Percentiles rank a stretch among this genome's conserved stretches.
Evolutionary conservation across 2,888 invertebrate species (phyloP).

Genomic region (Mythimna lalbum): DNA sequence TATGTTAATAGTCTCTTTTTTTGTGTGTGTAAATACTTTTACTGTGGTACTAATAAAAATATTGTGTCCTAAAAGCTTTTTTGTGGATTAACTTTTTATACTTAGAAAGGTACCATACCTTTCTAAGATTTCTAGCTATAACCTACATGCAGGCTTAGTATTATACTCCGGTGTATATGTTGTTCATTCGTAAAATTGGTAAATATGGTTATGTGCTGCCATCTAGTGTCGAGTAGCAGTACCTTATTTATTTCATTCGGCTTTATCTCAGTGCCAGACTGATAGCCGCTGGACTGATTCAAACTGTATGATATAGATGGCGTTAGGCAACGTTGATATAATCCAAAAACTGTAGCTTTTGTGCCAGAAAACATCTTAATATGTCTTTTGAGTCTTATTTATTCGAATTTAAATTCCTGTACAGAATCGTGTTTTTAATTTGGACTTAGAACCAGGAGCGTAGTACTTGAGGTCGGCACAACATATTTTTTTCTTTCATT

Average conservation of each 20-base stretch:
- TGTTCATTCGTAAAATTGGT: not conserved
- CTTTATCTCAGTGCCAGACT: not conserved
- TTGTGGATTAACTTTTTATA: not conserved
- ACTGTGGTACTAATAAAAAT: not conserved
- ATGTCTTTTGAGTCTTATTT: too few species aligned
- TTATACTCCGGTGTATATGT: too few species aligned
- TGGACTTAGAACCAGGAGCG: not conserved
- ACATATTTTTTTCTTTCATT: too few species aligned
- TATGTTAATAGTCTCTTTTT: not conserved
- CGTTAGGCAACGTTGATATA: not conserved
- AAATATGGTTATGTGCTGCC: constrained; percentile 11
- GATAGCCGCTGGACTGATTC: constrained; percentile 8
- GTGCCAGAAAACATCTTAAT: not conserved
- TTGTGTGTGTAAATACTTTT: not conserved
- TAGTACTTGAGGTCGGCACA: too few species aligned
- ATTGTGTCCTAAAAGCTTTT: not conserved
- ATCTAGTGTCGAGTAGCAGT: constrained; percentile 51
- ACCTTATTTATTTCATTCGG: not conserved
- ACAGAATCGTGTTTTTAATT: not conserved
- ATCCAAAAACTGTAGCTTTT: not conserved
- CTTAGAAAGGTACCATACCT: too few species aligned
- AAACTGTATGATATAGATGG: constrained; percentile 27
- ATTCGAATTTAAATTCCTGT: not conserved
- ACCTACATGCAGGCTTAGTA: too few species aligned
- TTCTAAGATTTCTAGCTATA: too few species aligned